Conservation (phyloP, 2,797 vertebrate species). For the Pteronotus mesoamericanus region DNA sequence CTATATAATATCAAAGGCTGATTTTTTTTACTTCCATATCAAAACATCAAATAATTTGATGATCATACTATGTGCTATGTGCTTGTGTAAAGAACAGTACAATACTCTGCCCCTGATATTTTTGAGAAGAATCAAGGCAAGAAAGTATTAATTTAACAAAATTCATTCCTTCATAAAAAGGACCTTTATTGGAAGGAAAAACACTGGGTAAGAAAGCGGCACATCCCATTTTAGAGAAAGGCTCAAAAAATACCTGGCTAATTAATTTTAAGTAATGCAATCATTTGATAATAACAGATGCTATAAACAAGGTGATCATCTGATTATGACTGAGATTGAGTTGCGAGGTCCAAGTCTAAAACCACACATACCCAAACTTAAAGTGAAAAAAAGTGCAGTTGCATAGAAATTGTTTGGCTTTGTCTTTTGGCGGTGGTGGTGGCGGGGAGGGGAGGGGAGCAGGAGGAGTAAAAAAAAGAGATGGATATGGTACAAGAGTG, state of each 20-base stretch:
- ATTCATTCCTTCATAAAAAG: neutral
- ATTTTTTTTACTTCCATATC: neutral
- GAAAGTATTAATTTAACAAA: conserved; percentile 26
- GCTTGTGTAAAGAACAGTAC: neutral
- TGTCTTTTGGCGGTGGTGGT: neutral
- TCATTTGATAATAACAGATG: neutral
- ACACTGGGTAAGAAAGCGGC: neutral
- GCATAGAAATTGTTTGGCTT: conserved; percentile 7
- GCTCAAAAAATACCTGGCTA: neutral
- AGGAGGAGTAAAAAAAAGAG: neutral
- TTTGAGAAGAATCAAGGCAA: neutral
- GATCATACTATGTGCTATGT: neutral
- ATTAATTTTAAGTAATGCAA: neutral
- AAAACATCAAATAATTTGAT: conserved; percentile 31
- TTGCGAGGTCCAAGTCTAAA: neutral
- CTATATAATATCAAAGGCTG: neutral
- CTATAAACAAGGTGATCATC: neutral
- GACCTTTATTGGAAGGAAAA: no score
- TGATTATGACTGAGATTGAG: neutral
- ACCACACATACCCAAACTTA: neutral
- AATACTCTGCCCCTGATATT: neutral
- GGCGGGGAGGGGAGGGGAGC: neutral
- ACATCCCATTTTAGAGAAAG: neutral
- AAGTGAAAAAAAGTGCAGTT: neutral
- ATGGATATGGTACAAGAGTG: neutral